A percentile compares a stretch with the other conserved stretches of the same genome.
Conservation (phyloP, 1,140 invertebrate genomes). For the Pseudoatta argentina region DNA sequence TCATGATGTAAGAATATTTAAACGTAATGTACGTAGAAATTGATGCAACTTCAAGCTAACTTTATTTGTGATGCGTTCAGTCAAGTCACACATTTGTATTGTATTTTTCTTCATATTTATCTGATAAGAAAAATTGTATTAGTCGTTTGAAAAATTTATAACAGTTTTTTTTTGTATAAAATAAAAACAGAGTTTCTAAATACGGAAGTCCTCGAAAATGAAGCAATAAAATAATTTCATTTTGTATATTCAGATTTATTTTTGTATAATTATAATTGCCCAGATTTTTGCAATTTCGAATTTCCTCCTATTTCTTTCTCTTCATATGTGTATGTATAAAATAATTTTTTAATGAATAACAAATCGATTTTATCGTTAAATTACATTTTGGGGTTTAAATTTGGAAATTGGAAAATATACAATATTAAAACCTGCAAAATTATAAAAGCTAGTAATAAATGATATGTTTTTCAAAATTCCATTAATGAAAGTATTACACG, state of each 20-base stretch:
- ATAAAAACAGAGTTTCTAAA: not conserved
- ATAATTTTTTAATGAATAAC: not conserved
- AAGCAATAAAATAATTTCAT: not conserved
- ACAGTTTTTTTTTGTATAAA: not conserved
- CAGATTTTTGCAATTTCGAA: no score
- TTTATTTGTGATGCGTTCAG: not conserved
- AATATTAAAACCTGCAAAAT: not conserved
- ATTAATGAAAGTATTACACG: not conserved
- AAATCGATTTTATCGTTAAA: not conserved
- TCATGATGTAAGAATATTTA: not conserved
- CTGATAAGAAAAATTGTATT: not conserved
- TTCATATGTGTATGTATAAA: not conserved
- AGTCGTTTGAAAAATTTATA: not conserved
- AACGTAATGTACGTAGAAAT: not conserved
- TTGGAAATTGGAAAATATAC: no score
- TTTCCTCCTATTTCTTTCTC: no score
- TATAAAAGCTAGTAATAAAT: not conserved
- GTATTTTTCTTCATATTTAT: not conserved
- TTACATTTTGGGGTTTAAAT: not conserved
- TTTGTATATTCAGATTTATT: not conserved
- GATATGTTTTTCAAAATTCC: not conserved
- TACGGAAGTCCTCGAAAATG: not conserved
- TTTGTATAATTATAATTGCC: no score
- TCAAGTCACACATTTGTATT: not conserved
- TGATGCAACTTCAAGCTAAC: not conserved